A percentile compares a stretch with the other conserved stretches of the same genome.
These are phyloP conservation scores for Glaucomys volans DNA, from an alignment of 2,113 vertebrate genomes.

Conservation along the genomic window DNA sequence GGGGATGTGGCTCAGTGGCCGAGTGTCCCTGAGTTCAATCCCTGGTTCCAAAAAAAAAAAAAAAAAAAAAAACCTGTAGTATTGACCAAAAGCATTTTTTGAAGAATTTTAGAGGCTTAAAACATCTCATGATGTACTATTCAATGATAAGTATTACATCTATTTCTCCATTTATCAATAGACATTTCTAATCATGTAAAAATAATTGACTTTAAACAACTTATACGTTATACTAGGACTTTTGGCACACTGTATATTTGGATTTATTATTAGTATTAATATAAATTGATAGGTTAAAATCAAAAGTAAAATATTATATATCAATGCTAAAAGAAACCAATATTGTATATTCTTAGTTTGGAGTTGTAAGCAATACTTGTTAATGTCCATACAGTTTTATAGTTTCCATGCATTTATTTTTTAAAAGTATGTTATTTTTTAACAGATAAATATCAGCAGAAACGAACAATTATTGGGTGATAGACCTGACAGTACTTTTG, in stretches of 20 bases:
- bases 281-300: neutral
- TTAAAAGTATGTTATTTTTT: conserved; percentile 26
- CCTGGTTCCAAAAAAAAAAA: no score
- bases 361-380: neutral
- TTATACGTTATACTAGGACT: neutral
- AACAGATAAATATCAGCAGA: neutral
- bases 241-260: neutral
- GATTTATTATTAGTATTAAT: neutral
- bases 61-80: no score
- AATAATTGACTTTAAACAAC: neutral
- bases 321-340: neutral
- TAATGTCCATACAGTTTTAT: neutral
- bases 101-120: neutral
- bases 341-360: neutral
- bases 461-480: neutral
- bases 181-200: neutral
- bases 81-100: neutral
- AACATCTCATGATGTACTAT: neutral
- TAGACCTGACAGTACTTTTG: neutral
- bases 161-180: neutral
- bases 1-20: no score
- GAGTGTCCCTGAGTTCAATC: no score
- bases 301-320: neutral
- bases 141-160: neutral
- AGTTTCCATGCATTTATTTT: neutral